These are phyloP conservation scores for Nemotelus pantherinus DNA, from an alignment of 2,888 invertebrate species.

Conservation along the genomic window DNA sequence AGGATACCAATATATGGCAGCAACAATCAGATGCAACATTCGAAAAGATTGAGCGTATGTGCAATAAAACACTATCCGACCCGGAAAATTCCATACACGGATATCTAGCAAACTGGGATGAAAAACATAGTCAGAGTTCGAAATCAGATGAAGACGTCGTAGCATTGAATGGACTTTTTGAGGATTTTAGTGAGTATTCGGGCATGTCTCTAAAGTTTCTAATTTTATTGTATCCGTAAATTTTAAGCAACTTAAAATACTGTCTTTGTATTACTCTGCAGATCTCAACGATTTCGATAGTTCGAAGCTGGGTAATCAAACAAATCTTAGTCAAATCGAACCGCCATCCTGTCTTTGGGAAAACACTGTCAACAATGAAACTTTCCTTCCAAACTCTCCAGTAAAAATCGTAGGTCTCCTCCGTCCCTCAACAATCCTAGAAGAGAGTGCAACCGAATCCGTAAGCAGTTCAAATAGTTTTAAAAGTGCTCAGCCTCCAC, in stretches of 20 bases:
- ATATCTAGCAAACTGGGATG: slow-evolving; percentile 26
- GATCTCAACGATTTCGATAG: slow-evolving; percentile 38
- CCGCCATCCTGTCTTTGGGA: slow-evolving; percentile 63
- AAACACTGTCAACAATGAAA: slow-evolving; percentile 55
- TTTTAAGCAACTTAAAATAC: too few relatives aligned
- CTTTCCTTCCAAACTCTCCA: slow-evolving; percentile 56
- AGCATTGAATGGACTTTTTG: slow-evolving; percentile 56
- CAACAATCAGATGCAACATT: slow-evolving; percentile 56
- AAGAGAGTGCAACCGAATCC: slow-evolving; percentile 53
- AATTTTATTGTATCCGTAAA: too few relatives aligned
- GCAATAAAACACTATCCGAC: slow-evolving; percentile 61
- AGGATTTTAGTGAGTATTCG: slow-evolving; percentile 53
- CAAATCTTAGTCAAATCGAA: slow-evolving; percentile 61
- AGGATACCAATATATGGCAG: slow-evolving; percentile 45
- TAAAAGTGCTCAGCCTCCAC: slow-evolving; percentile 49
- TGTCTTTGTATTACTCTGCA: neutral
- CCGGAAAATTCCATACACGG: slow-evolving; percentile 58
- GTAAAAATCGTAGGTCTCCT: slow-evolving; percentile 62
- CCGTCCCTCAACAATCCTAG: slow-evolving; percentile 63
- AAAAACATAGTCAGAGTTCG: neutral
- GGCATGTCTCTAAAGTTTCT: slow-evolving; percentile 40
- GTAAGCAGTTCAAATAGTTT: slow-evolving; percentile 38
- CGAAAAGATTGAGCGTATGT: slow-evolving; percentile 60
- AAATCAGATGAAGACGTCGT: slow-evolving; percentile 54
- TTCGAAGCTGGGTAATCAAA: slow-evolving; percentile 55